Percentiles rank a stretch among this genome's conserved stretches.
Evolutionary conservation across 2,797 vertebrate species (phyloP).

Genomic region (Mareca penelope): DNA sequence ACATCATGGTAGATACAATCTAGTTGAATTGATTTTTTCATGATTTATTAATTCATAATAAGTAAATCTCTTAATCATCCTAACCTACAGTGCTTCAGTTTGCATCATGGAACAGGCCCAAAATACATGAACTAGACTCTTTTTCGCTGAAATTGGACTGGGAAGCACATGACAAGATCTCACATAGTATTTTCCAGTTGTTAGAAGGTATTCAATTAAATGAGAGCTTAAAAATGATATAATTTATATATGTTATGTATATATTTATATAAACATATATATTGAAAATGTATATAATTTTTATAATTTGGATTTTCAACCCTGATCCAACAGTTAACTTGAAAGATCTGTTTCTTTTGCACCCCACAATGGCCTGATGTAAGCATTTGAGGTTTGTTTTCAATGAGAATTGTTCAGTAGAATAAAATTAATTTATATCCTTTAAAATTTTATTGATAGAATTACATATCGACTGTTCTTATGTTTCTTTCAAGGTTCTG

Average conservation of each 20-base stretch:
- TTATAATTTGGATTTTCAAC: background rate
- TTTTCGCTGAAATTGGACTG: background rate
- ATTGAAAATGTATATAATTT: background rate
- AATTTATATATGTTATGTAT: too few relatives aligned
- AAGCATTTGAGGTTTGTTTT: background rate
- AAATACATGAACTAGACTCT: background rate
- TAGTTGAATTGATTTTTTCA: background rate
- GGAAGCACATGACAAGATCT: background rate
- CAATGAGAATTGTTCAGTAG: background rate
- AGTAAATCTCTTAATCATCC: background rate
- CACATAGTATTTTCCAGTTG: background rate
- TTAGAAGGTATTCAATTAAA: background rate
- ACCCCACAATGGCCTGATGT: background rate
- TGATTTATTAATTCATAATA: constrained; percentile 17
- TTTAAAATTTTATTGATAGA: background rate
- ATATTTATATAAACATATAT: too few relatives aligned
- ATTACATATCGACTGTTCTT: background rate
- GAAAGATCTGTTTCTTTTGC: background rate
- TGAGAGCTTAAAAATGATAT: background rate
- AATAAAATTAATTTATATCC: background rate
- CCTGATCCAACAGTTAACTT: background rate
- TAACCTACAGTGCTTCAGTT: background rate
- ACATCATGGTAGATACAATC: background rate
- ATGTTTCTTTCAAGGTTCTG: background rate
- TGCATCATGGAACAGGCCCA: background rate